phyloP scores from a whole-genome alignment of 2,113 vertebrate species.

The Pituophis catenifer region DNA sequence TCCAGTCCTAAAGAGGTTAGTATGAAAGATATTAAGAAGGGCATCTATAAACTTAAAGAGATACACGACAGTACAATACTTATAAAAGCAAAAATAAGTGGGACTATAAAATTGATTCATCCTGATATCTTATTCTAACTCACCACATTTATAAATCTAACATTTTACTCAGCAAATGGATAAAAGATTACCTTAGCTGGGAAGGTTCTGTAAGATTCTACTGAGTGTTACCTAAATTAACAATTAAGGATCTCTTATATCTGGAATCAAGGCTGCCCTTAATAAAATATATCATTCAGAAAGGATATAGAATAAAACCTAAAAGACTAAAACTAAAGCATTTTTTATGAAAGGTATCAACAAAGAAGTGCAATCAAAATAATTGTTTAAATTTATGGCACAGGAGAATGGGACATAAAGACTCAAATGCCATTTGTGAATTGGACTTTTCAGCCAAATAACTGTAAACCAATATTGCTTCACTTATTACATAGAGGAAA shows the following conservation, averaged over 20 bases:
- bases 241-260: background rate
- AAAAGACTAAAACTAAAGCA: background rate
- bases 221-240: background rate
- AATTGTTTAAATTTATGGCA: background rate
- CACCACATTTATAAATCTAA: background rate
- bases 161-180: background rate
- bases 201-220: background rate
- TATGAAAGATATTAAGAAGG: background rate
- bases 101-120: background rate
- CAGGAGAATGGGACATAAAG: background rate
- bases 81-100: background rate
- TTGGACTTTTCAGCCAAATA: background rate
- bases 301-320: background rate
- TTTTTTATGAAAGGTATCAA: background rate
- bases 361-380: background rate
- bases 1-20: background rate
- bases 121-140: background rate
- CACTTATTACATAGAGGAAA: background rate
- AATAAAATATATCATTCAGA: background rate
- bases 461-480: background rate
- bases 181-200: background rate
- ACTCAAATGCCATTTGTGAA: background rate
- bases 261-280: background rate
- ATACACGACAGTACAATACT: background rate
- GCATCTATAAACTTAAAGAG: background rate